A percentile compares a stretch with the other conserved stretches of the same genome.
phyloP scores from a whole-genome alignment of 2,888 invertebrate species.

The Chalcis sispes region DNA sequence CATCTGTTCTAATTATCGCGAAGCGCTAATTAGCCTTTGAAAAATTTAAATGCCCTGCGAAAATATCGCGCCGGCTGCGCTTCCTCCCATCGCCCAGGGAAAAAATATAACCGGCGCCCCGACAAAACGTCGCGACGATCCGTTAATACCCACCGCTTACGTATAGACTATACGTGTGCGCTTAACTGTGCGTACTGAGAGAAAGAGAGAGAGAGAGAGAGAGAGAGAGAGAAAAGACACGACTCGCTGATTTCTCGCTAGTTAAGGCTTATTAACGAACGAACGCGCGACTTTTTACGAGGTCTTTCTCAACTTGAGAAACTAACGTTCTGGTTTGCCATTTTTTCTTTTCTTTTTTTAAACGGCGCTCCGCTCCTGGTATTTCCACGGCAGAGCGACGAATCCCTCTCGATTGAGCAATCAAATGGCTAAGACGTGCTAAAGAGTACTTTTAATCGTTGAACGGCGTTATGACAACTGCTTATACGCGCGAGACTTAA shows the following conservation, averaged over 20 bases:
- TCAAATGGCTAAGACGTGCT: constrained; percentile 11
- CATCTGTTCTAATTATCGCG: constrained; percentile 53
- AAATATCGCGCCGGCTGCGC: constrained; percentile 12
- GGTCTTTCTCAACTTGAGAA: neutral
- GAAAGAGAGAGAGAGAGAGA: constrained; percentile 15
- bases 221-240: constrained; percentile 13
- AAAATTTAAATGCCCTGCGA: constrained; percentile 50
- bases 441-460: constrained; percentile 30
- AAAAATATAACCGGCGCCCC: constrained; percentile 11
- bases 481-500: neutral
- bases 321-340: constrained; percentile 11
- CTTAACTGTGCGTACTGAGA: neutral
- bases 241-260: constrained; percentile 49
- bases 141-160: too few relatives aligned
- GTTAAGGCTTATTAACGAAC: constrained; percentile 38
- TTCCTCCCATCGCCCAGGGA: constrained; percentile 17
- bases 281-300: neutral
- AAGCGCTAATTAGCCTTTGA: constrained; percentile 51
- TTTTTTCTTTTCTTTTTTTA: neutral
- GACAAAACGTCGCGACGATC: constrained; percentile 24
- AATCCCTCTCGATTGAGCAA: constrained; percentile 25
- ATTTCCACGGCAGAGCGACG: neutral
- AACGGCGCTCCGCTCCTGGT: neutral
- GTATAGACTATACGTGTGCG: too few relatives aligned
- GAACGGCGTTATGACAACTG: neutral